These are phyloP conservation scores for Andrena haemorrhoa DNA, from an alignment of 2,888 invertebrate genomes.

Conservation along the genomic window DNA sequence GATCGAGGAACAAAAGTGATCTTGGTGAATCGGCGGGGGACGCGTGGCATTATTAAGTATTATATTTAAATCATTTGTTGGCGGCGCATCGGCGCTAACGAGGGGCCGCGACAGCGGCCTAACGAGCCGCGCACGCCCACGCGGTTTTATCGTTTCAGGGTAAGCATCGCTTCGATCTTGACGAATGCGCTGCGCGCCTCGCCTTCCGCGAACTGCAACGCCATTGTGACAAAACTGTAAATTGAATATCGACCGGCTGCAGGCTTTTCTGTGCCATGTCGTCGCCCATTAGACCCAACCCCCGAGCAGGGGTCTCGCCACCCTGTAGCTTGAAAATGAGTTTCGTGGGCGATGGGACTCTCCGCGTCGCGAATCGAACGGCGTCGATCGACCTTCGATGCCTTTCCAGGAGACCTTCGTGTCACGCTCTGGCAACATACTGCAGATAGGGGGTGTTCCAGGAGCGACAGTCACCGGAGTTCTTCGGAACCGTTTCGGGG, in stretches of 20 bases:
- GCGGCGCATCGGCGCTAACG: slow-evolving; percentile 62
- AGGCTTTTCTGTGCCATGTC: slow-evolving; percentile 75
- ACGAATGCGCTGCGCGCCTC: slow-evolving; percentile 59
- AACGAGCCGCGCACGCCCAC: slow-evolving; percentile 69
- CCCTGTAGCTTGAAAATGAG: slow-evolving; percentile 45
- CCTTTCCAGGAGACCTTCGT: slow-evolving; percentile 16
- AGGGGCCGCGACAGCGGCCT: slow-evolving; percentile 64
- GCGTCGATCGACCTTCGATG: slow-evolving; percentile 21
- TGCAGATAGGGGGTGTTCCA: neutral
- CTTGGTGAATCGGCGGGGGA: slow-evolving; percentile 39
- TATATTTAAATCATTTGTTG: slow-evolving; percentile 64
- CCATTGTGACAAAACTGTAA: slow-evolving; percentile 82
- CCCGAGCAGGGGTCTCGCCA: neutral
- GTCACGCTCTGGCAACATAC: neutral
- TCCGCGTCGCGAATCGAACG: slow-evolving; percentile 8
- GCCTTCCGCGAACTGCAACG: slow-evolving; percentile 75
- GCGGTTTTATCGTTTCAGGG: slow-evolving; percentile 63
- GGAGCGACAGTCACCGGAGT: neutral
- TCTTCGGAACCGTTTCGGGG: neutral
- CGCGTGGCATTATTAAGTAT: slow-evolving; percentile 64
- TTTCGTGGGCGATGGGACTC: slow-evolving; percentile 26
- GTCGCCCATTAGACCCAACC: slow-evolving; percentile 68
- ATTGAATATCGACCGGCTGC: slow-evolving; percentile 82
- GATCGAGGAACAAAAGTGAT: slow-evolving; percentile 56
- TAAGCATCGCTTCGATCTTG: slow-evolving; percentile 50